Percentiles rank a stretch among this genome's conserved stretches.
Conservation (phyloP, 2,888 invertebrate species). For the Tinea pellionella region DNA sequence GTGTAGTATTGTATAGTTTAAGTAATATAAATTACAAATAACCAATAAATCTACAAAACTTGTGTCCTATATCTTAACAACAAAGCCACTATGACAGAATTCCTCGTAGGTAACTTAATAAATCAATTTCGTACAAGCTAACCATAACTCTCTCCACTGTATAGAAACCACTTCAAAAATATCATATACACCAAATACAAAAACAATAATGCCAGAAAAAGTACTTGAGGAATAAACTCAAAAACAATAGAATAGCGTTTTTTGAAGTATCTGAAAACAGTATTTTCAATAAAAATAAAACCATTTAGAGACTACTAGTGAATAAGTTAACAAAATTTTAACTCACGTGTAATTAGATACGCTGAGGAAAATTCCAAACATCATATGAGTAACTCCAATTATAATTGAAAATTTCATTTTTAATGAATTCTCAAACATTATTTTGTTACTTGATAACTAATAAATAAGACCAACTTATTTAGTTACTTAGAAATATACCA, state of each 20-base stretch:
- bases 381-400: conserved; percentile 93
- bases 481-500: no score
- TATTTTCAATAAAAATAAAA: not conserved
- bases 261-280: conserved; percentile 68
- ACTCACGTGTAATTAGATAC: conserved; percentile 76
- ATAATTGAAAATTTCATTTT: conserved; percentile 97
- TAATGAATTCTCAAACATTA: conserved; percentile 89
- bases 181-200: conserved; percentile 89
- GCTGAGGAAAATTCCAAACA: conserved; percentile 85
- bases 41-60: not conserved
- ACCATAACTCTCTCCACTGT: conserved; percentile 27
- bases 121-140: not conserved
- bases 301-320: not conserved
- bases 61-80: not conserved
- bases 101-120: not conserved
- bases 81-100: not conserved
- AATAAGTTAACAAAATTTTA: not conserved
- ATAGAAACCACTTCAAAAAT: conserved; percentile 87
- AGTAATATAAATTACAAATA: no score
- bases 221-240: conserved; percentile 89
- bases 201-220: conserved; percentile 89
- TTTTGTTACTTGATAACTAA: conserved; percentile 78
- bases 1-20: no score
- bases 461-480: conserved; percentile 19
- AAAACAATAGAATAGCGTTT: conserved; percentile 72